Evolutionary conservation across 2,113 vertebrate species (phyloP), one percentile per base, ranked within the genome.

Genomic region (Pituophis catenifer): DNA sequence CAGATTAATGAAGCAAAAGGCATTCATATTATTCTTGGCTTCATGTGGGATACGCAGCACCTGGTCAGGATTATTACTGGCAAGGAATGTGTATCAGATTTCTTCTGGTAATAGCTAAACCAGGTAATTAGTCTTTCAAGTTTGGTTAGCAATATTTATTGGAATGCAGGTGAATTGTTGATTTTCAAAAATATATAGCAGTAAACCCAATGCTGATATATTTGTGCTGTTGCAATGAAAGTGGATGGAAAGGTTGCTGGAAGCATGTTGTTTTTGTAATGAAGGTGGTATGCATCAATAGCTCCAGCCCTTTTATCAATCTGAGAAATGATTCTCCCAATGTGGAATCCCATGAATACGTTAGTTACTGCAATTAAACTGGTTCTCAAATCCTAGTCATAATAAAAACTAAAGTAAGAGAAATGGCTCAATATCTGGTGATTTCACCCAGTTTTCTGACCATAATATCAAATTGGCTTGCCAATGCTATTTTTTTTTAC

Each of bases 321-420:
- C 6, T 81, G 70, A 81, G 15, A 81, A 81, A 81, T 81, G 2
- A 81, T 38, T 81, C 5, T 81, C 7, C 15, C 70, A 81, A 81
- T 38, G 15, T 81, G n/a, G n/a, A 81, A 81, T 38, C 15, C 70
- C n/a, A 38, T 38, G 7, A 81, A 81, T 75, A 50, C 62, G 53
- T 70, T 23, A 54, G 23, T 48, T 75, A 21, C 52, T 91, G 33
- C 9, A 88, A 70, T 65, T 92, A 81, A 92, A 65, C 23, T 52
- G 21, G 29, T 19, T 54, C 48, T 44, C 24, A 88, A 93, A 55
- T 54, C 19, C 15, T 52, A 88, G 2, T 65, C 10, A 29, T 57
- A 86, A 96, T 94, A 9, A 93, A 94, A 94, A 93, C 44, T 93
- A 93, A 81, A 7, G 8, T 81, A 81, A 81, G 3, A 44, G 75